Conservation (phyloP, 2,888 invertebrate species). For the Perizoma affinitatum region DNA sequence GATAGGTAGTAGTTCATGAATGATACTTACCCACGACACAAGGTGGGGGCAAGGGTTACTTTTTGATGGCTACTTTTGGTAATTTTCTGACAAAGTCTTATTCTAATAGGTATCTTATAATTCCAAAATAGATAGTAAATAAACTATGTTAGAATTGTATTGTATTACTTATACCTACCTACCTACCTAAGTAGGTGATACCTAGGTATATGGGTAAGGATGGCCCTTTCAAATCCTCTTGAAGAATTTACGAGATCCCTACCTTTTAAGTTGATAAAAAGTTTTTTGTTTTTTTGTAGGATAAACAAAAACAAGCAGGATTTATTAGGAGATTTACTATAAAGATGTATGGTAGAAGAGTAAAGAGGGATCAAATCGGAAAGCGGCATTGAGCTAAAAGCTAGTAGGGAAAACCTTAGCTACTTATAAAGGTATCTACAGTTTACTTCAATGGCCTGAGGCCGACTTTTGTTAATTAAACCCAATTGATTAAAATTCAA, state of each 20-base stretch:
- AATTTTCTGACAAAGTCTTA: no score
- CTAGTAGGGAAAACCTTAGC: not conserved
- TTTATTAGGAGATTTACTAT: conserved; percentile 29
- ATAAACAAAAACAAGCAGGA: conserved; percentile 24
- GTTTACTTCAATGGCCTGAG: no score
- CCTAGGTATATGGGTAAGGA: conserved; percentile 12
- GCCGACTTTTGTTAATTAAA: no score
- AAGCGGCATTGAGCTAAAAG: not conserved
- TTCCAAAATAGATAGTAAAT: no score
- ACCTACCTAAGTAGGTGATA: not conserved
- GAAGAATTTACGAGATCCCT: conserved; percentile 57
- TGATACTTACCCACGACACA: no score
- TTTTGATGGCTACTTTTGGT: no score
- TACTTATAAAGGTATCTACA: no score
- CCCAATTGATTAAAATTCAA: no score
- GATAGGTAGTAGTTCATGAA: no score
- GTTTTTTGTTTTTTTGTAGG: conserved; percentile 42
- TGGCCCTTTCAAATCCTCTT: conserved; percentile 47
- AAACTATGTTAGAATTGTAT: no score
- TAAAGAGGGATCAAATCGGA: conserved; percentile 3
- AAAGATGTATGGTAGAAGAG: conserved; percentile 17
- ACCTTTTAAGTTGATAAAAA: conserved; percentile 44
- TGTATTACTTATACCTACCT: not conserved
- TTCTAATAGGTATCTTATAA: no score
- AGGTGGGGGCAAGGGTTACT: no score